Evolutionary conservation across 2,113 vertebrate genomes (phyloP).

Genomic region (Megalops atlanticus): DNA sequence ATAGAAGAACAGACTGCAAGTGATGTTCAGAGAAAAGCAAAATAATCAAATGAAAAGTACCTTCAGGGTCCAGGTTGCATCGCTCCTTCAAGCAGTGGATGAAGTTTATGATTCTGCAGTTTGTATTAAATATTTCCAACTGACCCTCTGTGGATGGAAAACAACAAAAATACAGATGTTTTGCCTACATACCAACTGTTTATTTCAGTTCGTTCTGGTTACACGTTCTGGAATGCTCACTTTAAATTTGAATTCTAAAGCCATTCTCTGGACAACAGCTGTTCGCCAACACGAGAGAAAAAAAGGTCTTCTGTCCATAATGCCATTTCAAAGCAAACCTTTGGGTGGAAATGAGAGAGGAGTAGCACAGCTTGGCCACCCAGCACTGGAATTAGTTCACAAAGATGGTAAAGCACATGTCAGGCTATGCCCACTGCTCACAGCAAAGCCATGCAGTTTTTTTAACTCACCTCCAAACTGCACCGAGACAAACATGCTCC

Average conservation of each 20-base stretch:
- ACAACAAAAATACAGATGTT: not conserved
- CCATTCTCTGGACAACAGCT: not conserved
- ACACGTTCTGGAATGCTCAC: not conserved
- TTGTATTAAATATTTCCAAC: conserved; percentile 65
- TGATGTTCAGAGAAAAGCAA: not conserved
- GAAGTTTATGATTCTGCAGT: conserved; percentile 68
- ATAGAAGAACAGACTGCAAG: not conserved
- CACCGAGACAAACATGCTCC: conserved; percentile 66
- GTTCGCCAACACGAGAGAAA: not conserved
- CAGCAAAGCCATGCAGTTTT: not conserved
- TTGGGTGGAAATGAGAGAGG: too few relatives aligned
- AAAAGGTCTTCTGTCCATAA: not conserved
- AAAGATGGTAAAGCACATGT: not conserved
- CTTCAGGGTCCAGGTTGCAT: conserved; percentile 57
- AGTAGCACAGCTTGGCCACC: not conserved
- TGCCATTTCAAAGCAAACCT: too few relatives aligned
- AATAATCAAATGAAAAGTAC: conserved; percentile 31
- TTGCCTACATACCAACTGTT: not conserved
- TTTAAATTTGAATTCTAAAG: not conserved
- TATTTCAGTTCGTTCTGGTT: not conserved
- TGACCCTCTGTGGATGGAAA: conserved; percentile 50
- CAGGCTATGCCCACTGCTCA: too few relatives aligned
- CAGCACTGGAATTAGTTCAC: not conserved
- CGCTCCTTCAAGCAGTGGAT: conserved; percentile 61
- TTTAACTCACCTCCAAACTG: conserved; percentile 64